Evolutionary conservation across 2,797 vertebrate species (phyloP), one percentile per base, ranked within the genome.

Genomic region (Pipistrellus pygmaeus): DNA sequence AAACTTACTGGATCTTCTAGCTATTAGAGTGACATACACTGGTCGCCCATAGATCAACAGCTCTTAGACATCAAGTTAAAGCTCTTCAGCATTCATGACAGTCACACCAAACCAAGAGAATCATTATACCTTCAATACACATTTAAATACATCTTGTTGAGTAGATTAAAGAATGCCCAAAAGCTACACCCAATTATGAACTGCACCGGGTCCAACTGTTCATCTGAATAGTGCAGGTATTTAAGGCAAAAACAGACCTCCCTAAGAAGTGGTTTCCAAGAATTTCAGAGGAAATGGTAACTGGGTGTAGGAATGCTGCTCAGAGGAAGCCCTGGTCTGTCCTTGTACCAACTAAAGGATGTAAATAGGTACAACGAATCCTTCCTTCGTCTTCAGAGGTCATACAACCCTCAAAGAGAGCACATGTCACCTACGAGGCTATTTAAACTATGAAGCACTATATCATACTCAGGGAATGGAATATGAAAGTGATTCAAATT

Each of bases 1-100:
- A 97, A 99, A 99, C 98, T 98, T 99, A 96, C 99, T 99, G 97
- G 99, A 99, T 95, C 99, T 99, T 96, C 99, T 99, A 87, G 99
- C 99, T 96, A 99, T 99, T 91, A 99, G 98, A 76, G 99, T 99
- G 96, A 99, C 99, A 90, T 99, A 98, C 94, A 99, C 99, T 23
- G 99, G 99, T 41, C 99, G 98, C 48, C 99, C 99, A 0, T 99
- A 99, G 97, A 99, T 99, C 95, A 99, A 97, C 44, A 99, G 97
- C 95, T 99, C 99, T 99, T 98, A 15, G 95, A 96, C 96, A 60
- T 32, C 20, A 93, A 90, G 98, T 99, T 97, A 99, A 99, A 98
- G 99, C 92, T 91, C 21, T 83, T 96, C 69, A 86, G 64, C 51
- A 93, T 89, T 95, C 86, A 18, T 2, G 86, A 96, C 44, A 76